Conservation (phyloP, 2,888 invertebrate genomes). For the Heteropelma amictum region DNA sequence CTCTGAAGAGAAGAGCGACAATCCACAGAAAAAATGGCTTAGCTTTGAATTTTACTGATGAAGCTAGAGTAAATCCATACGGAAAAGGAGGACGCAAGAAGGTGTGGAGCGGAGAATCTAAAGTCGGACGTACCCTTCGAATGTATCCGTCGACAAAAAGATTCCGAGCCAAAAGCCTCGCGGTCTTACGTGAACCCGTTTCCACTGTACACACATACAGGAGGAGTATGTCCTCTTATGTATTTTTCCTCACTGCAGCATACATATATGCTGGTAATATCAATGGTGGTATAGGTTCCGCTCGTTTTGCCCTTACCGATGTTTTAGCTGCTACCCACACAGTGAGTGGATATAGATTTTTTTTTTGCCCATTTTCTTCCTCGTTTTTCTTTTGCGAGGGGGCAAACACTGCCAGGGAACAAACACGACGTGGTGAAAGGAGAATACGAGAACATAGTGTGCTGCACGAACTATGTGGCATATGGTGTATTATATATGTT, state of each 20-base stretch:
- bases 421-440: conserved; percentile 33
- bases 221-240: neutral
- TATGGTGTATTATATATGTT: neutral
- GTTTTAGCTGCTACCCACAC: conserved; percentile 19
- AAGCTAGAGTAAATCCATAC: conserved; percentile 14
- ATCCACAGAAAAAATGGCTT: conserved; percentile 46
- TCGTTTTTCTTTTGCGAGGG: conserved; percentile 10
- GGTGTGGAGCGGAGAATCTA: neutral
- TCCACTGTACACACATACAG: conserved; percentile 3
- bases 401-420: conserved; percentile 34
- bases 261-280: conserved; percentile 36
- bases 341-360: conserved; percentile 22
- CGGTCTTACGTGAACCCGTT: conserved; percentile 52
- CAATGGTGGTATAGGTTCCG: conserved; percentile 9
- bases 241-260: conserved; percentile 3
- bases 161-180: conserved; percentile 55
- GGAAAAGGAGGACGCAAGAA: conserved; percentile 7
- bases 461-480: neutral
- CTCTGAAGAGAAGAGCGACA: neutral
- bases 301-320: conserved; percentile 27
- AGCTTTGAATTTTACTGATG: conserved; percentile 52
- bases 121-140: conserved; percentile 27
- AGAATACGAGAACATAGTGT: no score
- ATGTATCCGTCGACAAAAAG: conserved; percentile 49
- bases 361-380: conserved; percentile 13